Conservation (phyloP, 2,888 invertebrate genomes). For the Polydrusus cervinus region DNA sequence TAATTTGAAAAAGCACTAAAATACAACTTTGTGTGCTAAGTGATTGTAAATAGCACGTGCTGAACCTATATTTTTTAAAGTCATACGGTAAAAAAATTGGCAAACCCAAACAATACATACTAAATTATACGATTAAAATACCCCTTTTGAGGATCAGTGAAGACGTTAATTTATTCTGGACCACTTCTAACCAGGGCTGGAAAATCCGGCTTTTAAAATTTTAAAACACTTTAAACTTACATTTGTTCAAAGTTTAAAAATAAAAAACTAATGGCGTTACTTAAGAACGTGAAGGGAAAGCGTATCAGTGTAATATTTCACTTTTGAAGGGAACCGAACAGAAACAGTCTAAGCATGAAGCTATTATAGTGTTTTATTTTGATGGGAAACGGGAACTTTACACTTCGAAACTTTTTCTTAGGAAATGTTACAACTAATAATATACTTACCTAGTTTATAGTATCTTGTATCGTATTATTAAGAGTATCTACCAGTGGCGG, state of each 20-base stretch:
- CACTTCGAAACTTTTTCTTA: not conserved
- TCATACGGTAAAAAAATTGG: too few species aligned
- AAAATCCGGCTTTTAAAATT: slow-evolving; percentile 5
- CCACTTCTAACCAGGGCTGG: not conserved
- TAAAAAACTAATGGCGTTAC: slow-evolving; percentile 26
- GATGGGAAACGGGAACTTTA: slow-evolving; percentile 9
- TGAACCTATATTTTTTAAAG: too few species aligned
- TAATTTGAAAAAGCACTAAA: not conserved
- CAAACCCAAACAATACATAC: too few species aligned
- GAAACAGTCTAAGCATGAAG: slow-evolving; percentile 10
- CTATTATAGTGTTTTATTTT: slow-evolving; percentile 26
- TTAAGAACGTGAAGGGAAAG: slow-evolving; percentile 11
- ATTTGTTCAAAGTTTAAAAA: slow-evolving; percentile 16
- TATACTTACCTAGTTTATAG: not conserved
- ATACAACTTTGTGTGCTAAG: not conserved
- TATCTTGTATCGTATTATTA: too few species aligned
- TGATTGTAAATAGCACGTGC: slow-evolving; percentile 2
- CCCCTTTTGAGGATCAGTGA: too few species aligned
- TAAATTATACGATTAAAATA: too few species aligned
- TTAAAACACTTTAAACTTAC: not conserved
- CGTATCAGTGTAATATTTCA: slow-evolving; percentile 28
- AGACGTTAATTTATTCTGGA: too few species aligned
- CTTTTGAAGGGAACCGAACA: slow-evolving; percentile 14
- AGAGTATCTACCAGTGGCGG: too few species aligned
- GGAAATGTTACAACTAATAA: not conserved